Base-by-base conservation (phyloP, 2,888 invertebrate genomes). In the Tipula lateralis region DNA sequence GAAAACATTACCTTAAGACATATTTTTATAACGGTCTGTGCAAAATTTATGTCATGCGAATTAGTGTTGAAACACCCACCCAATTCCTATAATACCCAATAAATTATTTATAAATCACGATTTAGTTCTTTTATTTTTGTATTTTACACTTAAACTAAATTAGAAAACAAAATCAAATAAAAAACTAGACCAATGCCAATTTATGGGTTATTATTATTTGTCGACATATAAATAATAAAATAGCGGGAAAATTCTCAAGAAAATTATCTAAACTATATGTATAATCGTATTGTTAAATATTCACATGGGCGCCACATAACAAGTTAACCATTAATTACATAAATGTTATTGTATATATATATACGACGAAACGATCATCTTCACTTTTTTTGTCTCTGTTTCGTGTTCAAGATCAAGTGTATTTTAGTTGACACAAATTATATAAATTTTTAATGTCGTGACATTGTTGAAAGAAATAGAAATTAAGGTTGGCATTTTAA, bases 71-170 rank as follows among this genome's bases (percentile, higher is more conserved):
- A 66, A 66, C 66, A 24, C 66, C 66, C 66, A 66, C 66, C 66
- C 24, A 44, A 66, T 66, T n/a, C n/a, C n/a, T n/a, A 24, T 66
- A 12, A 66, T 24, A 24, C 24, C 66, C 24, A 66, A 66, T 66
- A 66, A 66, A 66, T 66, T 66, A 66, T 66, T 66, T 66, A 66
- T 66, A 66, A 66, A 24, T 66, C 66, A 66, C 66, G 66, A 66
- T 66, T 66, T 44, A 44, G n/a, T 36, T 36, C 7, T 32, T 32
- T 32, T 32, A 5, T 32, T 9, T 36, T 9, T 44, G 16, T 66
- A 66, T 12, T 24, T 66, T 66, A 24, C 66, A 19, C 66, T 66
- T 66, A 24, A 66, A n/a, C n/a, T n/a, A 66, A 66, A 16, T 39
- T 39, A 44, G 36, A 36, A 36, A 6, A 9, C 36, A 36, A 36